Conservation (phyloP, 2,113 vertebrate species). For the Pteropus alecto region DNA sequence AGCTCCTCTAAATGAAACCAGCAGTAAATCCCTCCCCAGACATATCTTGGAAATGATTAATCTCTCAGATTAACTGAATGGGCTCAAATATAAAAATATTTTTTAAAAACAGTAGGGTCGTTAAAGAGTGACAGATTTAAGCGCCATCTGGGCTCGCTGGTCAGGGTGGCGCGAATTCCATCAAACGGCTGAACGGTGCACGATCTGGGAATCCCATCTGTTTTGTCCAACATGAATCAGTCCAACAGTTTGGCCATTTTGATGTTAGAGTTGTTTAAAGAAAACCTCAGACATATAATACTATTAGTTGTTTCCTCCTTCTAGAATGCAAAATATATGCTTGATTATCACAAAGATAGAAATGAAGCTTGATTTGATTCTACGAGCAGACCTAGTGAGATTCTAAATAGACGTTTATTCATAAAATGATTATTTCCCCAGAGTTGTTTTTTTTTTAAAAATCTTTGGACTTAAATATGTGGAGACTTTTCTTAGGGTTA, state of each 20-base stretch:
- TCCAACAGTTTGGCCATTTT: constrained; percentile 77
- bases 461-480: not conserved
- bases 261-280: constrained; percentile 69
- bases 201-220: constrained; percentile 89
- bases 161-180: constrained; percentile 87
- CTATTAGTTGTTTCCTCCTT: not conserved
- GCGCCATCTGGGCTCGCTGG: constrained; percentile 88
- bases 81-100: constrained; percentile 87
- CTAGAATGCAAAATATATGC: constrained; percentile 58
- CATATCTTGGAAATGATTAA: constrained; percentile 86
- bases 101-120: constrained; percentile 85
- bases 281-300: constrained; percentile 35
- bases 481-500: constrained; percentile 36
- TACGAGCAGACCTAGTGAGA: not conserved
- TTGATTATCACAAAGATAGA: not conserved
- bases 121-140: constrained; percentile 90
- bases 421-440: constrained; percentile 34
- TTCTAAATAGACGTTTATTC: not conserved
- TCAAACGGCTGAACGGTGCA: constrained; percentile 88
- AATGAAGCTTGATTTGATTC: not conserved
- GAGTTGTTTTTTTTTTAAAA: not conserved
- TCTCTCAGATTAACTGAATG: constrained; percentile 83
- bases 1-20: constrained; percentile 44
- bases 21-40: constrained; percentile 70
- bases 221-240: constrained; percentile 82